Conservation (phyloP, 2,888 invertebrate genomes). For the Sicus ferrugineus region DNA sequence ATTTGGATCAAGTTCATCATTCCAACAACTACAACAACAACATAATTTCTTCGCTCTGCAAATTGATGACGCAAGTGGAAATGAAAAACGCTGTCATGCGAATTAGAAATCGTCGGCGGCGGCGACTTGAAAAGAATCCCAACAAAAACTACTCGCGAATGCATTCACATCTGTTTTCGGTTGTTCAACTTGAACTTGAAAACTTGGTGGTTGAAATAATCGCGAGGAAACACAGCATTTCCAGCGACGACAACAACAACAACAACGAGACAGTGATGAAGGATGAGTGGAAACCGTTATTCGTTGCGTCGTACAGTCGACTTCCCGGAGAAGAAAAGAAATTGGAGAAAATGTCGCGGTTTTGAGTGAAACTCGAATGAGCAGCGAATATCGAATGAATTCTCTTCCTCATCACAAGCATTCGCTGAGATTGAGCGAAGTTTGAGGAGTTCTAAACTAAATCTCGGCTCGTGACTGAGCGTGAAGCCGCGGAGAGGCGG, state of each 20-base stretch:
- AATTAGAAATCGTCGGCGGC: neutral
- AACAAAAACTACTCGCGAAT: neutral
- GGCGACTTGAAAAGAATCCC: too few relatives aligned
- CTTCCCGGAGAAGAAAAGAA: neutral
- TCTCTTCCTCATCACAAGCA: too few relatives aligned
- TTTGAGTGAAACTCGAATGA: too few relatives aligned
- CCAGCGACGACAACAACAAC: too few relatives aligned
- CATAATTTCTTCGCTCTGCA: neutral
- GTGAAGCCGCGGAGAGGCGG: too few relatives aligned
- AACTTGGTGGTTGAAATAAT: neutral
- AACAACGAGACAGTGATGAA: neutral
- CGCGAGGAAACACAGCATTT: neutral
- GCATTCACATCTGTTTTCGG: neutral
- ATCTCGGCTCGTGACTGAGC: too few relatives aligned
- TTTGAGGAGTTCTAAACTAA: too few relatives aligned
- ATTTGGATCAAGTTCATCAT: neutral
- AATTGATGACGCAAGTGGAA: neutral
- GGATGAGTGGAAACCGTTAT: neutral
- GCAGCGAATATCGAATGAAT: too few relatives aligned
- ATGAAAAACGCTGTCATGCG: slow-evolving; percentile 6
- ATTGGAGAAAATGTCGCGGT: neutral
- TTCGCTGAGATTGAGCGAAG: too few relatives aligned
- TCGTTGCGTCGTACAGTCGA: neutral
- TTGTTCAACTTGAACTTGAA: neutral
- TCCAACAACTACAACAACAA: neutral